phyloP scores from a whole-genome alignment of 2,113 vertebrate genomes.

The Apodemus sylvaticus region DNA sequence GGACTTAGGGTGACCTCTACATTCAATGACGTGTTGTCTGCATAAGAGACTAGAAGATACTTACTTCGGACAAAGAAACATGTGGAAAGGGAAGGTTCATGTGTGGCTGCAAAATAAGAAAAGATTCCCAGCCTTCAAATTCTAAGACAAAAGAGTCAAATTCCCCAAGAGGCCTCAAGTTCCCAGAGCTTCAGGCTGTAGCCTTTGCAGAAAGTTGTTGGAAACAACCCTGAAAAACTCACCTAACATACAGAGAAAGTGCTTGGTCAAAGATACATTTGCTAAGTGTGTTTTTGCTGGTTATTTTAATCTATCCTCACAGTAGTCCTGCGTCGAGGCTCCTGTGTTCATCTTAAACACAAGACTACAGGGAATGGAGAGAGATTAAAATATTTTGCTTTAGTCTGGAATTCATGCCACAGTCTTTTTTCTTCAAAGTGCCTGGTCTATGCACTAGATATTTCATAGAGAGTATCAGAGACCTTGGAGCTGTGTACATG shows the following conservation, averaged over 20 bases:
- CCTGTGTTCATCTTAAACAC: background rate
- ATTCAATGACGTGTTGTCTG: background rate
- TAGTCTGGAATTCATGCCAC: background rate
- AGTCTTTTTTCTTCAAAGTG: background rate
- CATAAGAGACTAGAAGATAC: background rate
- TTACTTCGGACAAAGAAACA: background rate
- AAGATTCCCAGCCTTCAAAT: background rate
- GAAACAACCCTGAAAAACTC: background rate
- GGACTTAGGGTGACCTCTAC: background rate
- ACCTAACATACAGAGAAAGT: background rate
- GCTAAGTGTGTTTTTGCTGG: background rate
- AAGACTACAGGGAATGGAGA: background rate
- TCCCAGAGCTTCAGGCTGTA: background rate
- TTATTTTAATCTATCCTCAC: background rate
- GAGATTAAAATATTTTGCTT: background rate
- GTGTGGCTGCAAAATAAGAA: background rate
- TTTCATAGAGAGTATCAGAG: background rate
- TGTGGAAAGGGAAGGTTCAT: background rate
- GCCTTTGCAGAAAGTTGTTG: background rate
- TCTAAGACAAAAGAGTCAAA: background rate
- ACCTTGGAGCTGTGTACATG: background rate
- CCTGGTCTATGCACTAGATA: background rate
- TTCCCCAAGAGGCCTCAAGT: background rate
- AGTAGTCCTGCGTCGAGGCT: background rate
- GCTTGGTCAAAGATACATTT: background rate